Conservation (phyloP, 92 coral and sea anemone genomes). For the Blastomussa wellsi region DNA sequence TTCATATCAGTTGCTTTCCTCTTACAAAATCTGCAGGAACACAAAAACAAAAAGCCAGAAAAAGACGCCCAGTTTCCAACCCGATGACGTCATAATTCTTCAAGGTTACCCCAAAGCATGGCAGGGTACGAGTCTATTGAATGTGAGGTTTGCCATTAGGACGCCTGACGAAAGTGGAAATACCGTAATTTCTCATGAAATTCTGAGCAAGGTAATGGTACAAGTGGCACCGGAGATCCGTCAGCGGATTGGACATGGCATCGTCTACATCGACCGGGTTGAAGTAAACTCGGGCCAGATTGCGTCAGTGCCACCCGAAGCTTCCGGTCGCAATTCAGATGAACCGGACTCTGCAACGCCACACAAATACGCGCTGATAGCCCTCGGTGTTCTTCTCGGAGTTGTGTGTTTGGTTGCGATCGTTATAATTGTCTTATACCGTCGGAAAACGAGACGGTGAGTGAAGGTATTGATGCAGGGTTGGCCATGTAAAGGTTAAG, state of each 20-base stretch:
- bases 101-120: constrained; percentile 31
- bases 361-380: constrained; percentile 24
- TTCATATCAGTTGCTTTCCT: too few species aligned
- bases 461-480: background rate
- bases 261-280: constrained; percentile 9
- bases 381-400: constrained; percentile 21
- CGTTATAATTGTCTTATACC: constrained; percentile 8
- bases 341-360: background rate
- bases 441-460: constrained; percentile 21
- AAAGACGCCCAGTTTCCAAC: constrained; percentile 14
- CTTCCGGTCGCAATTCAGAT: constrained; percentile 26
- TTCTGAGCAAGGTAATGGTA: background rate
- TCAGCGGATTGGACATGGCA: background rate
- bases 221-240: constrained; percentile 35
- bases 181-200: constrained; percentile 7
- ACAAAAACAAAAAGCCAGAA: constrained; percentile 1
- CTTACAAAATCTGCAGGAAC: constrained; percentile 6
- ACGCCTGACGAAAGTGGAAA: constrained; percentile 12
- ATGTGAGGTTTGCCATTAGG: constrained; percentile 23
- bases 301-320: background rate
- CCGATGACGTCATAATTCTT: constrained; percentile 35
- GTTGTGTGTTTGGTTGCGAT: constrained; percentile 10
- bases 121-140: constrained; percentile 16
- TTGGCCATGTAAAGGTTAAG: too few species aligned
- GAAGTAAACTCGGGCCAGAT: background rate